Evolutionary conservation across 2,797 vertebrate species (phyloP).

Genomic region (Alca torda): DNA sequence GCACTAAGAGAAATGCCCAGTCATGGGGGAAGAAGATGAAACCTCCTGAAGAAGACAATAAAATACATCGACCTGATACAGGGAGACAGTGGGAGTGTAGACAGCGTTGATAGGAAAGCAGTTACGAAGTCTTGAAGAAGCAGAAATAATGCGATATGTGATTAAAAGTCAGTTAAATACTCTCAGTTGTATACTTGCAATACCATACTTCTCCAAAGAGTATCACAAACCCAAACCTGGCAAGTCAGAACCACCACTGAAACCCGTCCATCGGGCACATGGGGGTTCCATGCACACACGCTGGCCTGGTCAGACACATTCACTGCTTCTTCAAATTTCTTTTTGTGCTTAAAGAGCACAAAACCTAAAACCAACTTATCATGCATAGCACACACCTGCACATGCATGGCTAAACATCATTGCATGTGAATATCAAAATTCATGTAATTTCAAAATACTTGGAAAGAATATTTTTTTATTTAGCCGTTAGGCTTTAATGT

Average conservation of each 20-base stretch:
- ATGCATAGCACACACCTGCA: rapidly evolving
- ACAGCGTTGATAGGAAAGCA: not conserved
- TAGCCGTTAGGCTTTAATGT: not conserved
- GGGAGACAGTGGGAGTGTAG: not conserved
- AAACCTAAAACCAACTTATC: not conserved
- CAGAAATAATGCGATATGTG: not conserved
- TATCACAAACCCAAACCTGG: not conserved
- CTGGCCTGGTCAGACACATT: not conserved
- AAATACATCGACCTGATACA: not conserved
- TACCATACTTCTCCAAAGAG: not conserved
- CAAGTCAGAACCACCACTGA: not conserved
- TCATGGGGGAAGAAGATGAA: not conserved
- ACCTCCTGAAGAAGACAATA: not conserved
- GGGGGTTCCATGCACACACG: rapidly evolving
- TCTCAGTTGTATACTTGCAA: not conserved
- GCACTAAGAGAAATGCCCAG: not conserved
- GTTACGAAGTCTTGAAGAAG: not conserved
- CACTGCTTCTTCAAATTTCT: not conserved
- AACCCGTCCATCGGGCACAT: rapidly evolving
- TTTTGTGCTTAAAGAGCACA: not conserved
- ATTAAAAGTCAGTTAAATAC: not conserved
- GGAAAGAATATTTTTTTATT: not conserved
- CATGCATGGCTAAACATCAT: not conserved
- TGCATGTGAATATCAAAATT: not conserved
- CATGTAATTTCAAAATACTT: not conserved